Evolutionary conservation across 1,140 invertebrate species (phyloP), one percentile per base, ranked within the genome.

Genomic region (Euura saliciscinereae): DNA sequence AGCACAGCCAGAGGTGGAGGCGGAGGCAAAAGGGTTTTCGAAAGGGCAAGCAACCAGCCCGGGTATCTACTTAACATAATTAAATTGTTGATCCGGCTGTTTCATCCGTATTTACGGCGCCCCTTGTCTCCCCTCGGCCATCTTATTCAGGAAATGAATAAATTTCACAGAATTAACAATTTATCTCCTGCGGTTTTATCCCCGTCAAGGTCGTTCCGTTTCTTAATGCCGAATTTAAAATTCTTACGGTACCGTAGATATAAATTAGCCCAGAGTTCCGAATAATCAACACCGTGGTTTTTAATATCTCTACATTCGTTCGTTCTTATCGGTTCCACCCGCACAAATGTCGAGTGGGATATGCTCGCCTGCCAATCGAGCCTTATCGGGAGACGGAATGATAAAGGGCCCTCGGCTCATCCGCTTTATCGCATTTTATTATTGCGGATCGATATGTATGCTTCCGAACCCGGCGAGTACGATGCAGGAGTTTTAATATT

Each of bases 21-120:
- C 28, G 3, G 51, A 59, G 13, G 51, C 13, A 59, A n/a, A 59
- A n/a, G 51, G 51, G 51, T 59, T 59, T 59, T n/a, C 51, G 28
- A 28, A 28, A 59, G 51, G 51, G 6, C 3, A n/a, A n/a, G 51
- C 28, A 28, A 28, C 28, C 28, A 28, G 28, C 28, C 28, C 28
- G 51, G 6, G 51, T 8, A n/a, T 59, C 51, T 59, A 59, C 51
- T 59, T 59, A 59, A 59, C 51, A 59, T 59, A 59, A 59, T 59
- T 59, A 59, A 59, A 59, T 59, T 59, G 51, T 59, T 59, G 51
- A 59, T 59, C 51, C 51, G 51, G 51, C 51, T 59, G 51, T 59
- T 59, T 59, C 13, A 6, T 59, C 51, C 51, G 51, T 59, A 59
- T 59, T 59, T 59, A 59, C 13, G 51, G 51, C 51, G 51, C 51